Evolutionary conservation across 2,888 invertebrate genomes (phyloP), one percentile per base, ranked within the genome.

Genomic region (Sarcophaga subvicina): DNA sequence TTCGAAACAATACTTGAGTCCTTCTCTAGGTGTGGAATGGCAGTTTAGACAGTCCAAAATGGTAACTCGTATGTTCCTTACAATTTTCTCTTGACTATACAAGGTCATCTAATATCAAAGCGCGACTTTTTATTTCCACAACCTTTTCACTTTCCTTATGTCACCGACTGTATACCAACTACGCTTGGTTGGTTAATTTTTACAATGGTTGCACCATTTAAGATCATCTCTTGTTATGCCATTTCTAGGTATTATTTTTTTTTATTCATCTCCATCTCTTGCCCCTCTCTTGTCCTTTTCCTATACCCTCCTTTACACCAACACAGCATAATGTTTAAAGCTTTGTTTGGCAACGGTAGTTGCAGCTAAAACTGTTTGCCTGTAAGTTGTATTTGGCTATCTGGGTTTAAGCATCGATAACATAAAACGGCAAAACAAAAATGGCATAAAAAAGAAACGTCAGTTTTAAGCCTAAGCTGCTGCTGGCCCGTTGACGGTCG

Each of bases 201-300:
- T 37, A 10, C n/a, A 72, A n/a, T 60, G 77, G 45, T 49, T 69
- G 71, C 84, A 80, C 59, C 81, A 79, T 81, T 87, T 81, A 81
- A 78, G 84, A 87, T 87, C 71, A 87, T 87, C 84, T 84, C 78
- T 84, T 59, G 82, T 87, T 82, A 82, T 79, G 71, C 59, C 79
- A 80, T 80, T 87, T 87, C 87, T 82, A 77, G 72, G 87, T 85
- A 84, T 84, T 82, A 59, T 80, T 59, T 72, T 72, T 20, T 37
- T 8, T 54, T 22, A 4, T 59, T 27, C 47, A 14, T 66, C 2
- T 49, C 20, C 17, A 4, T 67, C 22, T 20, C 59, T 77, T 27
- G 12, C 14, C 17, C 17, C 17, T 5, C 54, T 4, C 17, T 54
- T 54, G 14, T 54, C 12, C 54, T 54, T 54, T 54, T 37, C 37